These are phyloP conservation scores for Elysia chlorotica DNA, from an alignment of 1,140 invertebrate species.

Conservation along the genomic window DNA sequence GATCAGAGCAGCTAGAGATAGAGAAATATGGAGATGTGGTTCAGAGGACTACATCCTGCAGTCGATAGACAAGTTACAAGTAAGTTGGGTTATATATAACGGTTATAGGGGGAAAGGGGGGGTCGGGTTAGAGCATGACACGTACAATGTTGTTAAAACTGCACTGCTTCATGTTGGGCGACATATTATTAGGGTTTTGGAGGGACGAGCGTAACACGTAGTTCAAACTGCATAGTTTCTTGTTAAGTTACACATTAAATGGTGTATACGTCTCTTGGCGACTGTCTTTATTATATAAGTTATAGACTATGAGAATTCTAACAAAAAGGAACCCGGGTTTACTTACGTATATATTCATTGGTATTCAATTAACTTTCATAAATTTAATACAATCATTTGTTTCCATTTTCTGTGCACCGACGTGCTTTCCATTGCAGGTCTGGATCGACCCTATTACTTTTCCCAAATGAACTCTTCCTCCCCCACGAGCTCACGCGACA, in stretches of 20 bases:
- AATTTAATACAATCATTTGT: conserved; percentile 8
- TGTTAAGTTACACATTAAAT: too few species aligned
- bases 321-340: neutral
- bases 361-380: neutral
- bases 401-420: conserved; percentile 11
- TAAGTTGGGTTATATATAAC: too few species aligned
- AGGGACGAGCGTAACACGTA: too few species aligned
- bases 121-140: too few species aligned
- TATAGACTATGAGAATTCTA: neutral
- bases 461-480: conserved; percentile 28
- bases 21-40: neutral
- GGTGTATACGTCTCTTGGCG: too few species aligned
- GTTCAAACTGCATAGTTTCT: too few species aligned
- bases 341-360: neutral
- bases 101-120: too few species aligned
- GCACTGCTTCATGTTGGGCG: too few species aligned
- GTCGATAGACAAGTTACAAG: too few species aligned
- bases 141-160: too few species aligned
- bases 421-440: conserved; percentile 15
- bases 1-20: neutral
- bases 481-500: too few species aligned
- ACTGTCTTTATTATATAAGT: neutral
- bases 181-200: too few species aligned
- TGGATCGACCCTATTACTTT: conserved; percentile 20
- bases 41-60: neutral